Evolutionary conservation across 2,888 invertebrate species (phyloP), one percentile per base, ranked within the genome.

Genomic region (Ectropis crepuscularia): DNA sequence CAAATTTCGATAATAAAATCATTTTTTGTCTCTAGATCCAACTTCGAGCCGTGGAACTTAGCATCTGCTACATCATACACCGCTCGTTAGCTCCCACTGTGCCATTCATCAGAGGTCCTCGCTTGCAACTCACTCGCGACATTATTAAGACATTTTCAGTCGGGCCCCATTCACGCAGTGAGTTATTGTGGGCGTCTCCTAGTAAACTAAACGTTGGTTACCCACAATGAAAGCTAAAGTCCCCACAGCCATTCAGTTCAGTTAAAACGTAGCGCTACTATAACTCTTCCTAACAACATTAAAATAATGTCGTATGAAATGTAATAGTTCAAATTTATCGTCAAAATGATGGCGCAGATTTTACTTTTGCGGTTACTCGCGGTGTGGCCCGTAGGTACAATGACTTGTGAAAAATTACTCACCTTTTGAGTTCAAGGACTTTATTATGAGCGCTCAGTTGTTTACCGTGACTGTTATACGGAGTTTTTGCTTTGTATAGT

Each of bases 121-220:
- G 72, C 75, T 75, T 74, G 73, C 80, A 79, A 77, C 78, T 82
- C 80, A 77, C 78, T 79, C 74, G 73, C 73, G 76, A 80, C 74
- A 72, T 76, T 80, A 86, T 84, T 82, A 82, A 86, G 82, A 83
- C 77, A 76, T 83, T 84, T 83, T 80, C 81, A 82, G 76, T 76
- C 70, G 71, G 66, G 68, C 67, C 71, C 74, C 74, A 85, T 88
- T 88, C 86, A 86, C 61, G 65, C 61, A 68, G 64, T 84, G 81
- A 87, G 76, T 80, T 85, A 86, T 84, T 71, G 83, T 77, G 77
- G 86, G 85, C 85, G 81, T 85, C 74, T 78, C 67, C 77, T 80
- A 77, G 80, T 82, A 72, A 77, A 77, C 75, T 78, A 73, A 81
- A 79, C 66, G 74, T 66, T 76, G 77, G 75, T 75, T 73, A 70